A percentile compares a stretch with the other conserved stretches of the same genome.
phyloP scores from a whole-genome alignment of 2,797 vertebrate species.

The Propithecus perrieri region DNA sequence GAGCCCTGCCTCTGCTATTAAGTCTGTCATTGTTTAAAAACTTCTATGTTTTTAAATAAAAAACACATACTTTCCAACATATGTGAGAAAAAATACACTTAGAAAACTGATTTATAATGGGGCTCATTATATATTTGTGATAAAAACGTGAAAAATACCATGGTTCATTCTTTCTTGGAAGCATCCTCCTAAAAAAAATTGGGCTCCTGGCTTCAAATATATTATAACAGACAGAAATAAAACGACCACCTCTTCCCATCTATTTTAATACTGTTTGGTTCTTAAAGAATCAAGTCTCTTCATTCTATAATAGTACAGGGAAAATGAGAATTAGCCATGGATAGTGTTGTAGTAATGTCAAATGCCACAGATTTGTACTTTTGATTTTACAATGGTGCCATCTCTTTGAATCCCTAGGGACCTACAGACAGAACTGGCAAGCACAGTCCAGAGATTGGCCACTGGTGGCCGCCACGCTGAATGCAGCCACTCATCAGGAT shows the following conservation, averaged over 20 bases:
- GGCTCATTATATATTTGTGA: conserved; percentile 13
- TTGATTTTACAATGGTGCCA: background rate
- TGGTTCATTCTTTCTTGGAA: background rate
- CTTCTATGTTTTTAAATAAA: background rate
- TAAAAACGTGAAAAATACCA: conserved; percentile 51
- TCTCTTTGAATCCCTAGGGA: background rate
- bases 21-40: background rate
- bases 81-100: background rate
- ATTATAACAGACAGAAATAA: conserved; percentile 71
- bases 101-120: conserved; percentile 52
- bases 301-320: conserved; percentile 43
- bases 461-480: background rate
- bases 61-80: conserved; percentile 43
- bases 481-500: background rate
- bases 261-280: conserved; percentile 66
- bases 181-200: conserved; percentile 66
- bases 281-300: conserved; percentile 45
- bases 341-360: conserved; percentile 32
- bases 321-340: conserved; percentile 59
- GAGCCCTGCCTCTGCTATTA: background rate
- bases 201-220: conserved; percentile 74
- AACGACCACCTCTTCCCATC: conserved; percentile 57
- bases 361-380: background rate
- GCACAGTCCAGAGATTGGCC: background rate
- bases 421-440: background rate